These are phyloP conservation scores for Danio rerio DNA, from an alignment of 2,113 vertebrate species.

Conservation along the genomic window GRCz12tu NC_133197.1:33998501-33999000, in stretches of 20 bases:
- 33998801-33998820: neutral
- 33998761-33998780: neutral
- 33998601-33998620: conserved; percentile 10
- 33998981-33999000: conserved; percentile 1
- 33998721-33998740: neutral
- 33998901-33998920: conserved; percentile 33
- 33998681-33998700: neutral
- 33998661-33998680: neutral
- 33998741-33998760: neutral
- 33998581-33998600: neutral
- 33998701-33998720: neutral
- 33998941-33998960: conserved; percentile 36
- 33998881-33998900: conserved; percentile 23
- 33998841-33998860: neutral
- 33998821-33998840: neutral
- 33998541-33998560: neutral
- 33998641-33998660: neutral
- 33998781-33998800: neutral
- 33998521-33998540: neutral
- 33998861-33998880: neutral
- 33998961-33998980: conserved; percentile 3
- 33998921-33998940: conserved; percentile 40
- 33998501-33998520: neutral
- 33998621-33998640: neutral
- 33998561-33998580: neutral